phyloP scores from a whole-genome alignment of 2,113 vertebrate species.

The Hemiscyllium ocellatum region DNA sequence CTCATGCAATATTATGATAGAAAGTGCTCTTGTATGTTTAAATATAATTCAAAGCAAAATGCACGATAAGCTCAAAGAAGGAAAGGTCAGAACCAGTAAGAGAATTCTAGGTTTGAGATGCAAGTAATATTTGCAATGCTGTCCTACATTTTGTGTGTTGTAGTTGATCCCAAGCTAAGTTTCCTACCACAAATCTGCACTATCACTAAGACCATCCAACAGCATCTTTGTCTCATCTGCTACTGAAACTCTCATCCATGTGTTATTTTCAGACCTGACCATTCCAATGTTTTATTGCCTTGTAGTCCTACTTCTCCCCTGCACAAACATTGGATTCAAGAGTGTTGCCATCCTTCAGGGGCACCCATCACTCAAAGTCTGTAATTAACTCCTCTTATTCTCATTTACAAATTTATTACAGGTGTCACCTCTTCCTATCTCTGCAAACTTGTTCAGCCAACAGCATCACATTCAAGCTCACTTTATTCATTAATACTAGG shows the following conservation, averaged over 20 bases:
- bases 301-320: background rate
- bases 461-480: too few relatives aligned
- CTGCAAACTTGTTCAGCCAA: too few relatives aligned
- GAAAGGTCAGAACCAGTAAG: background rate
- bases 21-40: background rate
- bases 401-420: too few relatives aligned
- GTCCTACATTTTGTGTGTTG: background rate
- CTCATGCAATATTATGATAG: background rate
- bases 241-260: background rate
- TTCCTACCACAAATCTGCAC: background rate
- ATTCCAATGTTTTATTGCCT: background rate
- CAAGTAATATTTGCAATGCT: background rate
- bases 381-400: too few relatives aligned
- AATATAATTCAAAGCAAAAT: background rate
- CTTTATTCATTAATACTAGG: too few relatives aligned
- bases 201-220: background rate
- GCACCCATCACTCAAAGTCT: too few relatives aligned
- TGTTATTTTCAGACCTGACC: background rate
- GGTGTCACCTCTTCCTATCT: too few relatives aligned
- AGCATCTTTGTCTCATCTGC: background rate
- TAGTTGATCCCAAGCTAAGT: background rate
- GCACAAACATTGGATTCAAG: background rate
- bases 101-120: background rate
- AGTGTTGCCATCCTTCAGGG: background rate
- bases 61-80: background rate